Evolutionary conservation across 2,888 invertebrate species (phyloP), one percentile per base, ranked within the genome.

Genomic region (Slavum lentiscoides): DNA sequence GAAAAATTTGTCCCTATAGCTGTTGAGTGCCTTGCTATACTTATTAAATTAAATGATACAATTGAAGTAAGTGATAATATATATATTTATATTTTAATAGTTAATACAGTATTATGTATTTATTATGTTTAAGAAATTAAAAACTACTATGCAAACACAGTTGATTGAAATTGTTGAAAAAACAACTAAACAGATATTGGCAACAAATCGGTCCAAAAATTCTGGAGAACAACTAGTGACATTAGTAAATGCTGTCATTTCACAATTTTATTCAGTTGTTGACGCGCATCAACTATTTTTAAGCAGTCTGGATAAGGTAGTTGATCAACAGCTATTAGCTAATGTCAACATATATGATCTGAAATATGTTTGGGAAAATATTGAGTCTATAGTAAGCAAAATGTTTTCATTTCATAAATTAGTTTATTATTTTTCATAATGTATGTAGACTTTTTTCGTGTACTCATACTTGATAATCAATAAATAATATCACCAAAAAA

Each of bases 311-410:
- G 85, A 88, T 88, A 83, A 89, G 90, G 84, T 91, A 91, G 84
- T 91, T 91, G 68, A 88, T 88, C n/a, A 89, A 89, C 83, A 89
- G 88, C 89, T 91, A 85, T 88, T 88, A 82, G 84, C 89, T n/a
- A 88, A 88, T 83, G 85, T 89, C 69, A 87, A 88, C 76, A 86
- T 91, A 68, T 94, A 93, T 85, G 91, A 91, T 85, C 90, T 92
- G 85, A 89, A 91, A 61, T 93, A 95, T 86, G 95, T 94, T 84
- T 97, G 96, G 96, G 91, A 92, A 64, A 93, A 94, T 84, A 93
- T 95, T 59, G 96, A 97, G 86, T 91, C 92, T 86, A 94, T 95
- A 85, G 94, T 95, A 88, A 88, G 91, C 89, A 69, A 67, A 59
- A n/a, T 67, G 66, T 43, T 70, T 8, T 69, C 53, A 19, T 68